Percentiles rank a stretch among this genome's conserved stretches.
Conservation (phyloP, 2,797 vertebrate species). For the Thripadectes ignobilis region DNA sequence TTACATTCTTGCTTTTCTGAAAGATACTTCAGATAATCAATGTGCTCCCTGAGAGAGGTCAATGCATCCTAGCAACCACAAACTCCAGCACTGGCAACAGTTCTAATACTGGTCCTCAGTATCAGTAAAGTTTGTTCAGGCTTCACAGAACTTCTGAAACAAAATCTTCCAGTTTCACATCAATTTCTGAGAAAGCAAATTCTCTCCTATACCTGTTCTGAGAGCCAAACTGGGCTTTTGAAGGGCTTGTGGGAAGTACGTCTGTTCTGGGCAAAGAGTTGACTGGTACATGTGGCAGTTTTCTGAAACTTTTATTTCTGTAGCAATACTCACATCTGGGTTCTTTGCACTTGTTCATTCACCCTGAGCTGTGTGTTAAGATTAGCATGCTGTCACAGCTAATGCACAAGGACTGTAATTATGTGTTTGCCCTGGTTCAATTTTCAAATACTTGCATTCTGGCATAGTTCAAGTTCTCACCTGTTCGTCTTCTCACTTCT, state of each 20-base stretch:
- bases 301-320: not conserved
- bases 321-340: not conserved
- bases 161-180: not conserved
- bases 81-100: not conserved
- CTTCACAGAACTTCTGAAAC: not conserved
- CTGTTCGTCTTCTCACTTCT: not conserved
- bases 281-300: not conserved
- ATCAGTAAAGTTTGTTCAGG: not conserved
- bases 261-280: slow-evolving; percentile 12
- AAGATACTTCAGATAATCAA: not conserved
- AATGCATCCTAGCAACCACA: slow-evolving; percentile 8
- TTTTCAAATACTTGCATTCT: slow-evolving; percentile 12
- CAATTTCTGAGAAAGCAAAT: not conserved
- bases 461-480: not conserved
- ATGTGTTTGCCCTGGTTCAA: not conserved
- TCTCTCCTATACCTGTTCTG: not conserved
- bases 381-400: not conserved
- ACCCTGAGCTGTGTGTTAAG: not conserved
- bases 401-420: slow-evolving; percentile 11
- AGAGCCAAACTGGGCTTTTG: not conserved
- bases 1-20: not conserved
- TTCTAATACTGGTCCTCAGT: not conserved
- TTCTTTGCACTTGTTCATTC: slow-evolving; percentile 46
- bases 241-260: not conserved
- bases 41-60: not conserved